Evolutionary conservation across 2,888 invertebrate genomes (phyloP), one percentile per base, ranked within the genome.

Genomic region (Caenorhabditis doughertyi): DNA sequence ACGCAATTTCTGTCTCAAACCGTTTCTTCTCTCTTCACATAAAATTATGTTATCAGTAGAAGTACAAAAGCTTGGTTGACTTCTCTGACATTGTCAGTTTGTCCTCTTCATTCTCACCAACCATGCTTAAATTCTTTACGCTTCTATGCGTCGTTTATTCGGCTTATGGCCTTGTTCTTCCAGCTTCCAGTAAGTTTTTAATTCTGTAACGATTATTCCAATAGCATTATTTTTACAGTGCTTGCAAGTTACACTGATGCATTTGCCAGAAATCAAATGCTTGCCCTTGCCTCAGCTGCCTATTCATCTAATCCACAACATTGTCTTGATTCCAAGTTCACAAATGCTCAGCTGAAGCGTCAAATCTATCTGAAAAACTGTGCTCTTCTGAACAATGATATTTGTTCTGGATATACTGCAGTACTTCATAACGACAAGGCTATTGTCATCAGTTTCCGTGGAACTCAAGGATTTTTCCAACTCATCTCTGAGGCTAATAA

Each of bases 381-480:
- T 62, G 83, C 79, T 21, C 55, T 71, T 25, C 51, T 83, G 55
- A 83, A 65, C 58, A 67, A 65, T 32, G 80, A 83, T 47, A 76
- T 80, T n/a, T 87, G 89, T 72, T 84, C 85, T 35, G 89, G 88
- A 55, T 90, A 87, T 79, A 85, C 86, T 0, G 89, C 89, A 11
- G 79, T 83, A 7, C 71, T 85, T 4, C 83, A 79, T 44, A 70
- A 55, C 21, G 64, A 53, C 73, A 87, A 87, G 64, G 86, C 88
- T 13, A 88, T 90, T 62, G 87, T 89, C 1, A 68, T 90, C 58
- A 74, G 86, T 32, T 90, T 89, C 85, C 87, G 89, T 58, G 88
- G 88, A 49, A 87, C 88, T n/a, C 81, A 87, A 39, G 85, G 84
- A 51, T 85, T 87, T 64, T 67, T 85, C 29, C 85, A 89, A 70